Base-by-base conservation (phyloP, 2,888 invertebrate genomes). In the Plagodis dolabraria region DNA sequence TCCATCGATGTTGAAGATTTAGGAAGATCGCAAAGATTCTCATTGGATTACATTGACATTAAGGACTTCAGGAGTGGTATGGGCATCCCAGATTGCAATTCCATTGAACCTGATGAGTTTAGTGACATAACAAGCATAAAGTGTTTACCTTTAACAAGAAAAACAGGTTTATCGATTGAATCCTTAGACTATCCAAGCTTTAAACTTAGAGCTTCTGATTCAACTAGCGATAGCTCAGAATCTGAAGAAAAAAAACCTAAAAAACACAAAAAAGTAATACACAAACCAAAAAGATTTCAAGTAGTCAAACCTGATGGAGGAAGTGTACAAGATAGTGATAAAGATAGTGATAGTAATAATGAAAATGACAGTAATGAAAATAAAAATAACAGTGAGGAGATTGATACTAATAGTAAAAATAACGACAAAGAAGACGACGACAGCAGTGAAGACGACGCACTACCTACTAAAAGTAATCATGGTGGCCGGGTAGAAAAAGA, bases 1-100 rank as follows among this genome's bases (percentile, higher is more conserved):
- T 74, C 75, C 6, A 7, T 72, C 0, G 77, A 77, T 22, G 5
- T 77, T 0, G 53, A 53, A 0, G 66, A 72, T 0, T 22, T 74
- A 0, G 48, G 53, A 0, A 62, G 57, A 35, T 6, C 47, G 0
- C 33, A 64, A 0, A 36, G 12, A 11, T 64, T 51, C 8, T 43
- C 73, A 0, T 51, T 54, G 7, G 68, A 79, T 9, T 75, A 72
- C 33, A 6, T 73, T 0, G 71, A 76, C 9, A 46, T 72, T 0
- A 47, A 57, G 0, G 74, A 73, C 22, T 38, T 76, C 5, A 56
- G 0, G 10, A 51, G 6, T 1, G 2, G 0, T 11, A 33, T 36
- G 8, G 7, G 35, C n/a, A 8, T 11, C 33, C 46, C 40, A 2
- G 11, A 9, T 5, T 48, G 48, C 10, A 10, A 40, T 40, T 34